Evolutionary conservation across 2,113 vertebrate genomes (phyloP).

Genomic region (Sinocyclocheilus anshuiensis): DNA sequence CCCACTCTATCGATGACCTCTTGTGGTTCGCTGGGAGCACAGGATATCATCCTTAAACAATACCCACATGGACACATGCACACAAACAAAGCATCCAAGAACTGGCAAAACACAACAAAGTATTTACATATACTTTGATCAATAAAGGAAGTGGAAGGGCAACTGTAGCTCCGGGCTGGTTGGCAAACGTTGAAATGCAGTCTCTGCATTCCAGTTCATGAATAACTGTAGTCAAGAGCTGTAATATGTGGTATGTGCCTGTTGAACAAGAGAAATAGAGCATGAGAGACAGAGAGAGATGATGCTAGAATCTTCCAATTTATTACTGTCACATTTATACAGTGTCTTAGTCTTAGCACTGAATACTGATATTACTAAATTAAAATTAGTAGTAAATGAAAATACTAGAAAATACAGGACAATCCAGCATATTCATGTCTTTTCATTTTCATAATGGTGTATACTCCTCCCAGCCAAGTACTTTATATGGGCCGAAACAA

Average conservation of each 20-base stretch:
- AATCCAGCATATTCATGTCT: not conserved
- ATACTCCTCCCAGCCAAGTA: not conserved
- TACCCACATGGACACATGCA: not conserved
- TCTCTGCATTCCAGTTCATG: not conserved
- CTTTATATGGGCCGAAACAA: not conserved
- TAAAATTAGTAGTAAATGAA: not conserved
- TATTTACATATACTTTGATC: conserved; percentile 10
- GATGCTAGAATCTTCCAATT: not conserved
- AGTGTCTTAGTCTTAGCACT: not conserved
- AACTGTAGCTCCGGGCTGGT: conserved; percentile 1
- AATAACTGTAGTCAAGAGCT: not conserved
- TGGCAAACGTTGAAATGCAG: not conserved
- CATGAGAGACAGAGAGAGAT: not conserved
- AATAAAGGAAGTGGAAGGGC: not conserved
- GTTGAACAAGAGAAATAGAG: not conserved
- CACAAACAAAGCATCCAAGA: not conserved
- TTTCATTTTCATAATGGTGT: not conserved
- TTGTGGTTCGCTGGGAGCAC: not conserved
- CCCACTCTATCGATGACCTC: not conserved
- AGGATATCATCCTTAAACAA: conserved; percentile 6
- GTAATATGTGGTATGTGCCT: not conserved
- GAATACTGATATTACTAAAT: not conserved
- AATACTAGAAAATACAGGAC: not conserved
- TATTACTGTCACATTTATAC: not conserved
- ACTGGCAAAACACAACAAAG: not conserved